Base-by-base conservation (phyloP, 2,797 vertebrate species). In the Pipistrellus kuhlii region DNA sequence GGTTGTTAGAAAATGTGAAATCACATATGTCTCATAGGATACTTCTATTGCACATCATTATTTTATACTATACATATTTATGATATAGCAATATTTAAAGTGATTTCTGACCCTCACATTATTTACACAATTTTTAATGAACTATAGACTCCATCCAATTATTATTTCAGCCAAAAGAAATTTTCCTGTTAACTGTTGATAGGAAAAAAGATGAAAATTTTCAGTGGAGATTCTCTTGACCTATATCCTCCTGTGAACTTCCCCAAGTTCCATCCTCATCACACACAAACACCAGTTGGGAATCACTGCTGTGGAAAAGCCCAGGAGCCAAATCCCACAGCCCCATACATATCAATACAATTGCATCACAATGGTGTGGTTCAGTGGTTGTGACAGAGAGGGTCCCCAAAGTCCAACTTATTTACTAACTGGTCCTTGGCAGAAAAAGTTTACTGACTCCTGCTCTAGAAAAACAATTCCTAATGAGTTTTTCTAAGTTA, bases 401-500 rank as follows among this genome's bases (percentile, higher is more conserved):
- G 2, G 5, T 80, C 6, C 21, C 18, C 59, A 59, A 91, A 21
- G 23, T n/a, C 6, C 55, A 77, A 77, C 44, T 57, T 76, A 57
- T 53, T 72, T 81, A 23, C 48, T 80, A 6, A 7, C 41, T 55
- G 5, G 15, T 30, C 38, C 48, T 84, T 76, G 57, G 53, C 13
- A 57, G 13, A 75, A 82, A 76, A 75, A 62, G 1, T 41, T 75
- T 23, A 62, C 51, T 66, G 71, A 78, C 10, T 13, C 20, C 25
- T 62, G 8, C 38, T 81, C 81, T 92, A 84, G 8, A 93, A 76
- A 10, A 85, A 66, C 25, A 68, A 84, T 81, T 92, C 57, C 44
- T 81, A 90, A 88, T 77, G 44, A 20, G 48, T 6, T 82, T 83
- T 93, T 81, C 73, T 87, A 85, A 94, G 77, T 85, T 30, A 86